phyloP scores from a whole-genome alignment of 2,888 invertebrate species.

The Corbicula japonica region DNA sequence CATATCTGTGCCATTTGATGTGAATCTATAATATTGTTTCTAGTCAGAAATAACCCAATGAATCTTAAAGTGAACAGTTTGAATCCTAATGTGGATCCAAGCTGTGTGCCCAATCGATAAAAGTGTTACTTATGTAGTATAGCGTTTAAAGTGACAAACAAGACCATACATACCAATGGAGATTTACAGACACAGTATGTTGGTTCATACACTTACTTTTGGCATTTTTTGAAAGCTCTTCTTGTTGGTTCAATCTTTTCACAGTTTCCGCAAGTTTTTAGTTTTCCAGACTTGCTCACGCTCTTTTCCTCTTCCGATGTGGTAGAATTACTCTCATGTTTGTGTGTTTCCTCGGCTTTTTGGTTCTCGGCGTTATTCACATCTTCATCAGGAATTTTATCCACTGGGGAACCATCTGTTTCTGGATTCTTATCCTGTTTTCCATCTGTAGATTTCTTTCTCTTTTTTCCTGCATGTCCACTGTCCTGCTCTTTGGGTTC shows the following conservation, averaged over 20 bases:
- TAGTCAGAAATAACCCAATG: not conserved
- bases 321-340: not conserved
- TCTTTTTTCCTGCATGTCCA: not conserved
- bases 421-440: not conserved
- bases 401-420: conserved; percentile 3
- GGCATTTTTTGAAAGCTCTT: conserved; percentile 73
- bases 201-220: conserved; percentile 65
- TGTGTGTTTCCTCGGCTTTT: not conserved
- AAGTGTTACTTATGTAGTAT: not conserved
- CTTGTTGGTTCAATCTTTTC: conserved; percentile 60
- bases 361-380: not conserved
- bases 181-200: not conserved
- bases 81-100: not conserved
- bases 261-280: conserved; percentile 64
- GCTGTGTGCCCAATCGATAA: not conserved
- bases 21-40: not conserved
- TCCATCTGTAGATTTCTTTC: too few species aligned
- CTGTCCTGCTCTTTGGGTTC: not conserved
- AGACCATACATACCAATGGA: not conserved
- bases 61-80: not conserved
- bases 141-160: not conserved
- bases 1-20: too few species aligned
- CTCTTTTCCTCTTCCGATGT: conserved; percentile 16
- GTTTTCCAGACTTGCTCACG: not conserved
- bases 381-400: conserved; percentile 18